Conservation (phyloP, 2,888 invertebrate species). For the Tipula lateralis region DNA sequence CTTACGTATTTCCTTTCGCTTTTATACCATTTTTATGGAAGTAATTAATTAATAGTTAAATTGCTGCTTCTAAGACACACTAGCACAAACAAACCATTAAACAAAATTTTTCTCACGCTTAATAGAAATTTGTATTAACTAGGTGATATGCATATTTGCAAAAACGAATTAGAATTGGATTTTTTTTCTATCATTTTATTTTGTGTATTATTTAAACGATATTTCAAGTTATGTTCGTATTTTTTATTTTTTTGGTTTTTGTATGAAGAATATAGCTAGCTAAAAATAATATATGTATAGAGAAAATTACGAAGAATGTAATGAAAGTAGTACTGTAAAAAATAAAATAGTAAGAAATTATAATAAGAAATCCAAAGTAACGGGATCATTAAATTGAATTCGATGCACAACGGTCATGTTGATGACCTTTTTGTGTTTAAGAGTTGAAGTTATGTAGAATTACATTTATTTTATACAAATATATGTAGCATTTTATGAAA, state of each 20-base stretch:
- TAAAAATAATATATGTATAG: background rate
- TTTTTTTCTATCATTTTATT: background rate
- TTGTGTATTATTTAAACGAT: background rate
- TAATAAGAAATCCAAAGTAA: background rate
- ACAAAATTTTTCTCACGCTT: background rate
- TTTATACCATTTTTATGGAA: background rate
- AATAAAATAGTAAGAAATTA: background rate
- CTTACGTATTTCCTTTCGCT: background rate
- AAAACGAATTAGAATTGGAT: background rate
- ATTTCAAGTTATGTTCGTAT: background rate
- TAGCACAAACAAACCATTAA: background rate
- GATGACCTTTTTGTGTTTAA: background rate
- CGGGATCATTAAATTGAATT: constrained; percentile 7
- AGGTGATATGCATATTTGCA: background rate
- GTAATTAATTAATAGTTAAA: background rate
- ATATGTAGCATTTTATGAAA: background rate
- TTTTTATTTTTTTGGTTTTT: background rate
- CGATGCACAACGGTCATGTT: background rate
- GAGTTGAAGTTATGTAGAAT: background rate
- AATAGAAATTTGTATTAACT: background rate
- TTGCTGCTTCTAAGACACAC: background rate
- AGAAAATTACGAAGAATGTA: background rate
- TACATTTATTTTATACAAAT: background rate
- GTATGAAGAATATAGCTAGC: background rate
- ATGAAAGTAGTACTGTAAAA: background rate